Base-by-base conservation (phyloP, 2,113 vertebrate genomes). In the Hypocryptadius cinnamomeus region DNA sequence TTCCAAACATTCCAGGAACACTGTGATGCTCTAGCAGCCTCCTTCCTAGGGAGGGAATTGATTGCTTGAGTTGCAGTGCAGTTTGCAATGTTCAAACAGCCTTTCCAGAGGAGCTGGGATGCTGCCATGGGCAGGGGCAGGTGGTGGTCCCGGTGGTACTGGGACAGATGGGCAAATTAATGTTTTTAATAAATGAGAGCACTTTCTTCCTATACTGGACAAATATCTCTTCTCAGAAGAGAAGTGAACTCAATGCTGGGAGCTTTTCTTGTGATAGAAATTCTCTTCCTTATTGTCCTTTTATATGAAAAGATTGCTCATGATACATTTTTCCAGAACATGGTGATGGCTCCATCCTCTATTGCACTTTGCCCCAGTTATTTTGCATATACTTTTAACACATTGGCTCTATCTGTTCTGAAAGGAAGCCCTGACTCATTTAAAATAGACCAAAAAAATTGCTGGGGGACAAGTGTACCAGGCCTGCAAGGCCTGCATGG, bases 1-100 rank as follows among this genome's bases (percentile, higher is more conserved):
- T 95, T 91, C 92, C 82, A 95, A 93, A 95, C 95, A 95, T 94
- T 96, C 94, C 95, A 94, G 94, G 77, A 92, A 59, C 72, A 79
- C 91, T 91, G 69, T 0, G n/a, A 93, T 94, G 85, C 87, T 91
- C 64, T 33, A 82, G 79, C 74, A 88, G 77, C 48, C 64, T 80
- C 79, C 78, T 87, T 95, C 48, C 61, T 57, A 64, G 64, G 85
- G 31, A 88, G 35, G 53, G 61, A 86, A 84, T 88, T 80, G 76
- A 61, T 45, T 78, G 28, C 87, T 94, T 2, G 24, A 51, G 68
- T 70, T 78, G n/a, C 33, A 71, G 68, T 5, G 9, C 42, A 59
- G 80, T 74, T 60, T 77, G 51, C 37, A 37, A 7, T 3, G 28
- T 5, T 3, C 42, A 42, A 24, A 33, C 14, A 80, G 47, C 48